phyloP scores from a whole-genome alignment of 2,888 invertebrate genomes.

The Oscheius myriophilus region DNA sequence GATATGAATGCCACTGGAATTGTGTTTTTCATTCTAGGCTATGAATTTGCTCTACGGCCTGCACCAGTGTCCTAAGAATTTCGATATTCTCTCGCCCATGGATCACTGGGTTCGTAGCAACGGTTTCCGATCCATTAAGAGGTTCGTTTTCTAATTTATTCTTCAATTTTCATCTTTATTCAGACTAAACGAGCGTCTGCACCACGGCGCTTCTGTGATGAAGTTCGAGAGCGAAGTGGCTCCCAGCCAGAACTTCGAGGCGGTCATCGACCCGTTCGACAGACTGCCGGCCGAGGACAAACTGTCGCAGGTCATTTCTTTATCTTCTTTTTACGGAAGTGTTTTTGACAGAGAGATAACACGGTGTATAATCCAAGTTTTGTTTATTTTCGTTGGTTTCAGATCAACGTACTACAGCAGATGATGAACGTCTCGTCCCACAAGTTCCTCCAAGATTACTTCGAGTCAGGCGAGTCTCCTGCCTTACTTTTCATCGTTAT shows the following conservation, averaged over 20 bases:
- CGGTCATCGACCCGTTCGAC: slow-evolving; percentile 88
- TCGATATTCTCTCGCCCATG: slow-evolving; percentile 78
- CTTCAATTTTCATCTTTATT: neutral
- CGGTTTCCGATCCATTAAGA: slow-evolving; percentile 84
- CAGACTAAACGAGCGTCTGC: slow-evolving; percentile 59
- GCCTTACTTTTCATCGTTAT: neutral
- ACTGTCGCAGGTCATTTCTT: slow-evolving; percentile 82
- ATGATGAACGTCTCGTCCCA: slow-evolving; percentile 60
- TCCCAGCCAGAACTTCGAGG: slow-evolving; percentile 78
- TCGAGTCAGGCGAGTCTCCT: slow-evolving; percentile 38
- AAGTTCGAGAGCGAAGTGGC: slow-evolving; percentile 48
- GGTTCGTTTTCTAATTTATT: slow-evolving; percentile 45
- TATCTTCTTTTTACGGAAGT: neutral
- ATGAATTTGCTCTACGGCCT: slow-evolving; percentile 89
- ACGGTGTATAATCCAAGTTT: neutral
- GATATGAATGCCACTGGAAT: too few species aligned
- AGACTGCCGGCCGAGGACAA: slow-evolving; percentile 89
- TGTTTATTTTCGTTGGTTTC: slow-evolving; percentile 17
- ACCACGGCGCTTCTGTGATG: slow-evolving; percentile 49
- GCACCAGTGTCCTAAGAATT: slow-evolving; percentile 75
- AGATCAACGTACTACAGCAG: slow-evolving; percentile 65
- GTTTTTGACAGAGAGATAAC: neutral
- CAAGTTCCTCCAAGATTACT: slow-evolving; percentile 47
- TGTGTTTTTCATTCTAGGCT: slow-evolving; percentile 78
- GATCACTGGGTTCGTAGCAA: slow-evolving; percentile 91